phyloP scores from a whole-genome alignment of 35 echinoderm and acorn worm species.

The Chiridota heheva region DNA sequence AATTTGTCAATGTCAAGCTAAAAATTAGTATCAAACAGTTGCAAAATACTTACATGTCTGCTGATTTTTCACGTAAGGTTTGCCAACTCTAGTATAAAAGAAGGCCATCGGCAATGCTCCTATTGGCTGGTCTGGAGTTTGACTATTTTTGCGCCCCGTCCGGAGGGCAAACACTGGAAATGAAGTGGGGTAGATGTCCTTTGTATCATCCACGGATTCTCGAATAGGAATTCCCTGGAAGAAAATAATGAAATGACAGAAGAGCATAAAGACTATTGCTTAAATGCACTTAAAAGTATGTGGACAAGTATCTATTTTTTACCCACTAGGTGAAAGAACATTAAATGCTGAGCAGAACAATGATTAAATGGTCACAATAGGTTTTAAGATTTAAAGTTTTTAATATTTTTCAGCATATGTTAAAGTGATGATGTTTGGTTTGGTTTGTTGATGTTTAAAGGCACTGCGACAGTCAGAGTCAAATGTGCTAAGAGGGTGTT shows the following conservation, averaged over 20 bases:
- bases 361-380: too few species aligned
- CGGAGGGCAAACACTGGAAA: constrained; percentile 80
- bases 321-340: too few species aligned
- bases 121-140: constrained; percentile 27
- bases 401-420: too few species aligned
- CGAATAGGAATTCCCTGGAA: constrained; percentile 65
- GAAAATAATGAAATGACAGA: background rate
- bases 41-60: constrained; percentile 86
- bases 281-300: background rate
- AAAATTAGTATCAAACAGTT: background rate
- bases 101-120: constrained; percentile 70
- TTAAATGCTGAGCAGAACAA: too few species aligned
- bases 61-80: constrained; percentile 71
- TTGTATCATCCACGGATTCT: constrained; percentile 55
- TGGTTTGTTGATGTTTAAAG: too few species aligned
- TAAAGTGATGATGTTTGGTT: too few species aligned
- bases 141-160: constrained; percentile 56
- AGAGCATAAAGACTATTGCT: background rate
- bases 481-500: too few species aligned
- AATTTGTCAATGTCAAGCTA: too few species aligned
- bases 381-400: too few species aligned
- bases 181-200: constrained; percentile 36
- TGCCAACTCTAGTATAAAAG: constrained; percentile 75
- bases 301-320: background rate
- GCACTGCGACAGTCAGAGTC: too few species aligned